A percentile compares a stretch with the other conserved stretches of the same genome.
phyloP scores from a whole-genome alignment of 2,797 vertebrate species.

The Neosilurus mollespiculum region DNA sequence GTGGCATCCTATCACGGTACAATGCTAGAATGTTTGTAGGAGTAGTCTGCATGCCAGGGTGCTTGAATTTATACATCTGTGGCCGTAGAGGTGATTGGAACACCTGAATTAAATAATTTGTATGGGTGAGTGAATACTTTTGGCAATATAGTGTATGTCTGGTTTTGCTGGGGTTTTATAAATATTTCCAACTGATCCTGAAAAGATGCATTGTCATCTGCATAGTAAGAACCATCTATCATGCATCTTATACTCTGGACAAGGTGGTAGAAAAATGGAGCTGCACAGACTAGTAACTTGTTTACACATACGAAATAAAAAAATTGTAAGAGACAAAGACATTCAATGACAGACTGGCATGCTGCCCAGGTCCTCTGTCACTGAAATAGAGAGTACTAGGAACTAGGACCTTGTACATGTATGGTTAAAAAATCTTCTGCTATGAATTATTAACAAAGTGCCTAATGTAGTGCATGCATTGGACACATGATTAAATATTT shows the following conservation, averaged over 20 bases:
- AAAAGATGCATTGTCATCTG: not conserved
- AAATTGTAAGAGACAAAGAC: not conserved
- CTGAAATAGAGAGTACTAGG: conserved; percentile 4
- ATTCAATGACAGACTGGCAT: not conserved
- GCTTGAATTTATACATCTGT: too few relatives aligned
- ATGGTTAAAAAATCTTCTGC: conserved; percentile 32
- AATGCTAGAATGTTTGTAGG: too few relatives aligned
- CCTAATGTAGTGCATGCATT: conserved; percentile 37
- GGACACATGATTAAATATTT: conserved; percentile 25
- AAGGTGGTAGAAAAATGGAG: not conserved
- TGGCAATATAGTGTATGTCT: not conserved
- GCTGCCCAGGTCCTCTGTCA: not conserved
- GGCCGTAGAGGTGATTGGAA: too few relatives aligned
- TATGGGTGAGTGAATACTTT: too few relatives aligned
- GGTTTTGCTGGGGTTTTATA: not conserved
- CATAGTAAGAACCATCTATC: not conserved
- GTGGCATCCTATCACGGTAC: too few relatives aligned
- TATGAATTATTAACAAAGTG: conserved; percentile 26
- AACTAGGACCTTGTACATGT: conserved; percentile 2
- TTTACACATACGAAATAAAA: not conserved
- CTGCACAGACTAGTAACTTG: not conserved
- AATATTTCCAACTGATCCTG: not conserved
- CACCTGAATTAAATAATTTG: too few relatives aligned
- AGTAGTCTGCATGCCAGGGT: too few relatives aligned
- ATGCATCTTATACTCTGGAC: not conserved